A percentile compares a stretch with the other conserved stretches of the same genome.
phyloP scores from a whole-genome alignment of 2,888 invertebrate genomes.

The Ectropis crepuscularia region DNA sequence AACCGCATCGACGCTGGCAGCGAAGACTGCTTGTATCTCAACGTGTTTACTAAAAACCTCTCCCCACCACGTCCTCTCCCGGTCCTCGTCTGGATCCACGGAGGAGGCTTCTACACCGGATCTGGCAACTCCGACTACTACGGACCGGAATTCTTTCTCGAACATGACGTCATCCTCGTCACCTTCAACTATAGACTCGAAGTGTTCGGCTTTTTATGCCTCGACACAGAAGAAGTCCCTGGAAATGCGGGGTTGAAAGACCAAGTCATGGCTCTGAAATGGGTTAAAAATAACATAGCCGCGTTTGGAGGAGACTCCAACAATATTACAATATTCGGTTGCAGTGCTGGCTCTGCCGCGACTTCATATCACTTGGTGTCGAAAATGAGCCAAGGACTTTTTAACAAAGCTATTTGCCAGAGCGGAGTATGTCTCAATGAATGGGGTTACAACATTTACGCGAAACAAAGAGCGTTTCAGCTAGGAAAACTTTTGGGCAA shows the following conservation, averaged over 20 bases:
- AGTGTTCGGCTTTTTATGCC: slow-evolving; percentile 77
- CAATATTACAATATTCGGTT: slow-evolving; percentile 77
- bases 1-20: slow-evolving; percentile 81
- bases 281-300: slow-evolving; percentile 74
- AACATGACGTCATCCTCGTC: slow-evolving; percentile 71
- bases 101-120: slow-evolving; percentile 79
- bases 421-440: slow-evolving; percentile 78
- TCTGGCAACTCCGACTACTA: slow-evolving; percentile 79
- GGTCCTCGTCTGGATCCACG: slow-evolving; percentile 82
- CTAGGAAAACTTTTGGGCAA: slow-evolving; percentile 72
- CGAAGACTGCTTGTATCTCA: slow-evolving; percentile 88
- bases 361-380: slow-evolving; percentile 73
- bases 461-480: slow-evolving; percentile 70
- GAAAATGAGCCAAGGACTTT: slow-evolving; percentile 72
- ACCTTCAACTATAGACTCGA: slow-evolving; percentile 80
- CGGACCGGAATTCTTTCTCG: slow-evolving; percentile 79
- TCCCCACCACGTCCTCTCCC: slow-evolving; percentile 55
- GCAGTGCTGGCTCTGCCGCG: slow-evolving; percentile 76
- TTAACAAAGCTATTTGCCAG: slow-evolving; percentile 79
- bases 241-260: slow-evolving; percentile 81
- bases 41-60: slow-evolving; percentile 84
- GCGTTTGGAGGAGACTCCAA: slow-evolving; percentile 73
- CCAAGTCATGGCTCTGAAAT: slow-evolving; percentile 77
- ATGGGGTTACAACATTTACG: slow-evolving; percentile 72
- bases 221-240: slow-evolving; percentile 75